Base-by-base conservation (phyloP, 1,140 invertebrate genomes). In the Aphelenchoides avenae region DNA sequence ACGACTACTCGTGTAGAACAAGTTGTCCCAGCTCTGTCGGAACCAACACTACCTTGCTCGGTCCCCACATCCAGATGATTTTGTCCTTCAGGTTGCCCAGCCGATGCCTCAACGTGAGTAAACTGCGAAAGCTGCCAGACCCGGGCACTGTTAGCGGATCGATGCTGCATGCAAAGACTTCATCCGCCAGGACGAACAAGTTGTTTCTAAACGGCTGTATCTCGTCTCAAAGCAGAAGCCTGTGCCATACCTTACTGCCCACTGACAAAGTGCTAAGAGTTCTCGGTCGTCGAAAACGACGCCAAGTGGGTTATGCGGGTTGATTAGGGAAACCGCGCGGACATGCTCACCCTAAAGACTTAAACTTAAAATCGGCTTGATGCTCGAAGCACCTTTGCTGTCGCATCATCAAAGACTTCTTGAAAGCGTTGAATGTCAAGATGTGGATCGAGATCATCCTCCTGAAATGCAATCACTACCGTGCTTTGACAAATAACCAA, bases 111-210 rank as follows among this genome's bases (percentile, higher is more conserved):
- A 57, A 9, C 4, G 55, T 59, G 33, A 57, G 24, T 5, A 61
- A 26, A 18, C 24, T 37, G 27, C 20, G 31, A 20, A 46, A n/a
- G 6, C 20, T n/a, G 29, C 34, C n/a, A 3, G 9, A 31, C 5
- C 24, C 29, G 4, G 15, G 34, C 34, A 13, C 31, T 3, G n/a
- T 18, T 15, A 30, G 33, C 5, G 20, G 18, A 47, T 18, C 44
- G 26, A 58, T 59, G 52, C 27, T 20, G 29, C 48, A 66, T 20
- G 59, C 62, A 65, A 61, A 61, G 15, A 66, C 59, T 43, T 61
- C 59, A 40, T 61, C 59, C 11, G 46, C 46, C 15, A 61, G 39
- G 18, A 61, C 43, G 50, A 55, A 65, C 31, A 61, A 34, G 30
- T 61, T 42, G 1, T 61, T 61, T 20, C 59, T 61, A 24, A 53